Evolutionary conservation across 2,888 invertebrate genomes (phyloP).

Genomic region (Rhorus exstirpatorius): DNA sequence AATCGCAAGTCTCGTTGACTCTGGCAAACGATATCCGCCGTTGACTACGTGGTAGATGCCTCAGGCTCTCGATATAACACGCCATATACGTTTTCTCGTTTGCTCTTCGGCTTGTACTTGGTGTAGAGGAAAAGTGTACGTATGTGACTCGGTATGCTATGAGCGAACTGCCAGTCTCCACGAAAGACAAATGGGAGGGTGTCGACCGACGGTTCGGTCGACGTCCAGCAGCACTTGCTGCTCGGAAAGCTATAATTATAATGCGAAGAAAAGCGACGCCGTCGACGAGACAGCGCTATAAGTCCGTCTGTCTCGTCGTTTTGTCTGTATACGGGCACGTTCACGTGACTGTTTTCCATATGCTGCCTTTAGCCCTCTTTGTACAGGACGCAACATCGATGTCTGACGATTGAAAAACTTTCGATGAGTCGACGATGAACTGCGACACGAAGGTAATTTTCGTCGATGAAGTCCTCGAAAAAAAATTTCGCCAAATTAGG

Average conservation of each 20-base stretch:
- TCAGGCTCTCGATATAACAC: slow-evolving; percentile 68
- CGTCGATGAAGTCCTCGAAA: neutral
- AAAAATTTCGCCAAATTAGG: slow-evolving; percentile 28
- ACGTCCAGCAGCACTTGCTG: slow-evolving; percentile 78
- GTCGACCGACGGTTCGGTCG: slow-evolving; percentile 86
- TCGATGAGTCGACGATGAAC: neutral
- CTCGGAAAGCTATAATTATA: slow-evolving; percentile 87
- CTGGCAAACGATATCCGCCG: slow-evolving; percentile 76
- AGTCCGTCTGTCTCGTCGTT: slow-evolving; percentile 25
- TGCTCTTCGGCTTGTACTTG: neutral
- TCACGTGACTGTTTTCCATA: slow-evolving; percentile 25
- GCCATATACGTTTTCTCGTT: slow-evolving; percentile 29
- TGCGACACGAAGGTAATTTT: neutral
- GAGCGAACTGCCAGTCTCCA: slow-evolving; percentile 74
- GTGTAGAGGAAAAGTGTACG: slow-evolving; percentile 45
- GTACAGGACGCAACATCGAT: neutral
- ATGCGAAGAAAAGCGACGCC: slow-evolving; percentile 83
- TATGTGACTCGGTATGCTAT: slow-evolving; percentile 73
- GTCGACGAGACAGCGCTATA: slow-evolving; percentile 61
- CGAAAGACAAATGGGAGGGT: slow-evolving; percentile 87
- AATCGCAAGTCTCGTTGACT: slow-evolving; percentile 79
- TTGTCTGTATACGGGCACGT: slow-evolving; percentile 13
- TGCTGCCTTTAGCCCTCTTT: slow-evolving; percentile 21
- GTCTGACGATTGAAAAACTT: slow-evolving; percentile 14
- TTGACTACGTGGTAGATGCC: slow-evolving; percentile 77